A percentile compares a stretch with the other conserved stretches of the same genome.
phyloP scores from a whole-genome alignment of 2,797 vertebrate genomes.

The Carcharodon carcharias region DNA sequence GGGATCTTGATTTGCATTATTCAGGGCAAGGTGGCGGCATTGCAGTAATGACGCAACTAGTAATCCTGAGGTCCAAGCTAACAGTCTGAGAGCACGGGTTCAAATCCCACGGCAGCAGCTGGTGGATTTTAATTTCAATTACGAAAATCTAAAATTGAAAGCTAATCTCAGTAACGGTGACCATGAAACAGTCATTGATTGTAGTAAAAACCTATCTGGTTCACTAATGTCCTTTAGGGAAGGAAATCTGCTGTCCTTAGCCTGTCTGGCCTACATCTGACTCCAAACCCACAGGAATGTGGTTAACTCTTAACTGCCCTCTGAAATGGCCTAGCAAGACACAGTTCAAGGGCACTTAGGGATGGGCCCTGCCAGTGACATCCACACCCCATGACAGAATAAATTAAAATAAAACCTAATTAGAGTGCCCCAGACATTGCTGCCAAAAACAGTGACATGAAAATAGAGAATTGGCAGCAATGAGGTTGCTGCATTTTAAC shows the following conservation, averaged over 20 bases:
- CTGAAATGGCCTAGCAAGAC: not conserved
- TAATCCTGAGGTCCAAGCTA: not conserved
- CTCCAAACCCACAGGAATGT: not conserved
- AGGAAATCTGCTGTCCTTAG: not conserved
- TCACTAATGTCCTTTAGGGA: not conserved
- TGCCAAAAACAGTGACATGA: no score
- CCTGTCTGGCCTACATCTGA: not conserved
- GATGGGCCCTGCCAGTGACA: not conserved
- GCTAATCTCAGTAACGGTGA: not conserved
- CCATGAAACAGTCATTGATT: not conserved
- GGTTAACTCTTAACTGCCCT: not conserved
- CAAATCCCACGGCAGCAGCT: not conserved
- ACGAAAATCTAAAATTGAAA: not conserved
- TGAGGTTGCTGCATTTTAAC: not conserved
- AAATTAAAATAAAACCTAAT: not conserved
- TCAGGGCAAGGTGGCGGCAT: not conserved
- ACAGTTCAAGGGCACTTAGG: not conserved
- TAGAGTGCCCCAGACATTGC: no score
- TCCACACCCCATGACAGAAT: not conserved
- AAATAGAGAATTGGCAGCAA: not conserved
- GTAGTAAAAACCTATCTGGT: no score
- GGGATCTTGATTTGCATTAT: not conserved
- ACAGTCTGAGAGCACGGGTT: not conserved
- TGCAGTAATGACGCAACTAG: not conserved
- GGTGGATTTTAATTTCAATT: no score